phyloP scores from a whole-genome alignment of 2,888 invertebrate species.

The Lasioglossum marginatum region DNA sequence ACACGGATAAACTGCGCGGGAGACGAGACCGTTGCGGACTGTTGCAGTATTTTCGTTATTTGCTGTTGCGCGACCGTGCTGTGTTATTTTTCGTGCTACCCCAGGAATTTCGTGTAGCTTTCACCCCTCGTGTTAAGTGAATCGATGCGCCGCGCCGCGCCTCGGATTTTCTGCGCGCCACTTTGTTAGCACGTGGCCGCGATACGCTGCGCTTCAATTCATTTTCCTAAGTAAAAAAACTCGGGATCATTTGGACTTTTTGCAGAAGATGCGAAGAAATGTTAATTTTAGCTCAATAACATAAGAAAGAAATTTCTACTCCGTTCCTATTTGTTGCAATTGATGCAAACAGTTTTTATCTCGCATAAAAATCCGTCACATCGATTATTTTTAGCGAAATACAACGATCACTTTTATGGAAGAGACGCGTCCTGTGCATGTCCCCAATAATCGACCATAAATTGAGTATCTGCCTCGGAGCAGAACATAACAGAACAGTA shows the following conservation, averaged over 20 bases:
- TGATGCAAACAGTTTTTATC: no score
- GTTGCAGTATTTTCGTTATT: slow-evolving; percentile 5
- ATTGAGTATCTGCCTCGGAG: not conserved
- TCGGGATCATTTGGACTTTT: no score
- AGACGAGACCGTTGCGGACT: not conserved
- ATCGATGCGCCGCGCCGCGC: not conserved
- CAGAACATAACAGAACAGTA: not conserved
- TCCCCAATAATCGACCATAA: not conserved
- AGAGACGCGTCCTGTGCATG: not conserved
- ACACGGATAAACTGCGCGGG: not conserved
- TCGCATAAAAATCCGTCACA: no score
- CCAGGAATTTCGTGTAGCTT: slow-evolving; percentile 2
- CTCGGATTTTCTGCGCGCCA: not conserved
- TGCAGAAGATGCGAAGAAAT: no score
- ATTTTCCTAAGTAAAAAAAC: no score
- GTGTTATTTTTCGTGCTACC: not conserved
- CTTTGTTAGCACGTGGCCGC: not conserved
- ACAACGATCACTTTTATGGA: not conserved
- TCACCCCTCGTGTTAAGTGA: not conserved
- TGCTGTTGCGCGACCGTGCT: not conserved
- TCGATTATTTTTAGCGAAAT: no score
- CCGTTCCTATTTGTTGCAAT: no score
- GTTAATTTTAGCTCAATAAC: no score
- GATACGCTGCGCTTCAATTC: no score
- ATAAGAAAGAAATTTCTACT: no score